Percentiles rank a stretch among this genome's conserved stretches.
phyloP scores from a whole-genome alignment of 2,113 vertebrate genomes.

The Reinhardtius hippoglossoides region DNA sequence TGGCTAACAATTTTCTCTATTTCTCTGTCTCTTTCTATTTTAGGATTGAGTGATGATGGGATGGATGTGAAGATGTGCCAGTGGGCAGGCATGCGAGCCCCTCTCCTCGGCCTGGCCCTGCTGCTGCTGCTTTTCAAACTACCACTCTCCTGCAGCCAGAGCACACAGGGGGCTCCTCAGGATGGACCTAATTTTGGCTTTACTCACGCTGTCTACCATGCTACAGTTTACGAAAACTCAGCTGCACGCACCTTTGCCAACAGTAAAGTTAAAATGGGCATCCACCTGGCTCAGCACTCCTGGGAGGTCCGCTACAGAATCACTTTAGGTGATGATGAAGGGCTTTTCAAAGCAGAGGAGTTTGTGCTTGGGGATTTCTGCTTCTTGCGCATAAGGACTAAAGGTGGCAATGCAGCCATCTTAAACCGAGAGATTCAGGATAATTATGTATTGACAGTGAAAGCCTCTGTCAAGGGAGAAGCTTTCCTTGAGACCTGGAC shows the following conservation, averaged over 20 bases:
- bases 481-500: slow-evolving; percentile 92
- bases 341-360: slow-evolving; percentile 98
- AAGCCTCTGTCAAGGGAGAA: slow-evolving; percentile 93
- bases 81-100: slow-evolving; percentile 86
- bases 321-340: slow-evolving; percentile 96
- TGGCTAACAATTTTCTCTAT: slow-evolving; percentile 37
- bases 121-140: slow-evolving; percentile 85
- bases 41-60: slow-evolving; percentile 92
- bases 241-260: slow-evolving; percentile 95
- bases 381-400: slow-evolving; percentile 96
- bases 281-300: slow-evolving; percentile 87
- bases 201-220: slow-evolving; percentile 91
- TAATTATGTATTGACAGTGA: slow-evolving; percentile 93
- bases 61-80: slow-evolving; percentile 93
- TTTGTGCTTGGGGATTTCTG: slow-evolving; percentile 96
- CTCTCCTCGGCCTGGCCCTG: slow-evolving; percentile 82
- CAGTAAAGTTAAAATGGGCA: slow-evolving; percentile 94
- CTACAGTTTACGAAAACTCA: slow-evolving; percentile 95
- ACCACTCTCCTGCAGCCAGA: slow-evolving; percentile 82
- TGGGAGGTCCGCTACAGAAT: slow-evolving; percentile 98
- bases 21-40: slow-evolving; percentile 52
- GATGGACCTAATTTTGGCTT: slow-evolving; percentile 86
- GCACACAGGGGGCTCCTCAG: slow-evolving; percentile 68
- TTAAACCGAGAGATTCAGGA: slow-evolving; percentile 97
- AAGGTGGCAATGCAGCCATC: slow-evolving; percentile 97